Percentiles rank a stretch among this genome's conserved stretches.
These are phyloP conservation scores for Phymastichus coffea DNA, from an alignment of 1,140 invertebrate genomes.

Conservation along the genomic window DNA sequence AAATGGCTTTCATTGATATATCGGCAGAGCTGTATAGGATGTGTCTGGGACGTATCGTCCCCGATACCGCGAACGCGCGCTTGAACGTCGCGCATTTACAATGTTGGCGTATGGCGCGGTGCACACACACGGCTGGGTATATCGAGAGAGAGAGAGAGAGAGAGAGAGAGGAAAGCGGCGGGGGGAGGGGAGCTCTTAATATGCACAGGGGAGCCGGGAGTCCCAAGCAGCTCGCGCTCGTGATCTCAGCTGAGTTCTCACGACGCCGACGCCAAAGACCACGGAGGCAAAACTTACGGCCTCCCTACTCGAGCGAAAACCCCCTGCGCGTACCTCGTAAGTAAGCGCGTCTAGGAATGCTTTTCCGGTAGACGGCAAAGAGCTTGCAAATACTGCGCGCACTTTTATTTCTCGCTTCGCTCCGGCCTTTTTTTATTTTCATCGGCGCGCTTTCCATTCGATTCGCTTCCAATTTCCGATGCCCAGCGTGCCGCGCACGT, in stretches of 20 bases:
- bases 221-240: slow-evolving; percentile 39
- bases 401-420: no score
- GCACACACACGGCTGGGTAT: slow-evolving; percentile 18
- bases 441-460: no score
- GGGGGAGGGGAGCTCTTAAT: slow-evolving; percentile 43
- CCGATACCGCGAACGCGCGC: slow-evolving; percentile 30
- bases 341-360: no score
- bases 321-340: no score
- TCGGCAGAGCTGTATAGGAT: background rate
- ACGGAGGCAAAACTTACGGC: background rate
- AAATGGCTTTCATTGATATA: slow-evolving; percentile 11
- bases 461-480: no score
- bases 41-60: slow-evolving; percentile 11
- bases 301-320: no score
- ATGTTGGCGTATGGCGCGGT: no score
- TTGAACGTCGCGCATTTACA: slow-evolving; percentile 34
- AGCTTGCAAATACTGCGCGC: no score
- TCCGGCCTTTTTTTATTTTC: no score
- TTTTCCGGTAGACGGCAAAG: no score
- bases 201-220: slow-evolving; percentile 48
- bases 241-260: slow-evolving; percentile 49
- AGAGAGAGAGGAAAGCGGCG: slow-evolving; percentile 3
- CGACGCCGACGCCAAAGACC: no score
- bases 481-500: no score
- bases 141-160: slow-evolving; percentile 31